Evolutionary conservation across 64 coral and sea anemone species (phyloP).

Genomic region (Trachythela sp.): DNA sequence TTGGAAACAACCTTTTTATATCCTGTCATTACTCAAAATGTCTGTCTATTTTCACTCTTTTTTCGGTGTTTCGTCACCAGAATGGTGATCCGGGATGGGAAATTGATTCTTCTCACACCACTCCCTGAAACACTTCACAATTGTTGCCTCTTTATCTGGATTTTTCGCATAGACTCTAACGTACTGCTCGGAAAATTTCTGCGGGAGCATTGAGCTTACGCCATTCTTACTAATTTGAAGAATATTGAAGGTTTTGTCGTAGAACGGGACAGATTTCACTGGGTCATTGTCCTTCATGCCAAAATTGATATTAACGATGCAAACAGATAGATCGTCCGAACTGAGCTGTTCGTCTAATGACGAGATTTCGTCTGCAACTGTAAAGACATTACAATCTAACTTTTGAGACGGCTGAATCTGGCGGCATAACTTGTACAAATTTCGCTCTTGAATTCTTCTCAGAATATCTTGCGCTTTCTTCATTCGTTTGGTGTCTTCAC

Average conservation of each 20-base stretch:
- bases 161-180: not conserved
- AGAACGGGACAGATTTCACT: not conserved
- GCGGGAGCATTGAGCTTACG: not conserved
- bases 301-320: constrained; percentile 3
- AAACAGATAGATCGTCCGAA: not conserved
- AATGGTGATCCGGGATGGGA: not conserved
- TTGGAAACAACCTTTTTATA: too few species aligned
- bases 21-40: too few species aligned
- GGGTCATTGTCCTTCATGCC: not conserved
- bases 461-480: not conserved
- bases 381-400: not conserved
- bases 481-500: not conserved
- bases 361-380: not conserved
- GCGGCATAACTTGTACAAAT: not conserved
- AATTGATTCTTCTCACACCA: not conserved
- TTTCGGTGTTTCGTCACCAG: not conserved
- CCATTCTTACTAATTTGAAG: not conserved
- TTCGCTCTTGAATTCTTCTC: not conserved
- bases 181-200: constrained; percentile 18
- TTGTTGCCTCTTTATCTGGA: not conserved
- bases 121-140: not conserved
- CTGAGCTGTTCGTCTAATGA: not conserved
- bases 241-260: not conserved
- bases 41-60: too few species aligned
- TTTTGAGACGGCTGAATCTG: not conserved